These are phyloP conservation scores for Pseudomyrmex cubaensis DNA, from an alignment of 1,140 invertebrate species.

Conservation along the genomic window DNA sequence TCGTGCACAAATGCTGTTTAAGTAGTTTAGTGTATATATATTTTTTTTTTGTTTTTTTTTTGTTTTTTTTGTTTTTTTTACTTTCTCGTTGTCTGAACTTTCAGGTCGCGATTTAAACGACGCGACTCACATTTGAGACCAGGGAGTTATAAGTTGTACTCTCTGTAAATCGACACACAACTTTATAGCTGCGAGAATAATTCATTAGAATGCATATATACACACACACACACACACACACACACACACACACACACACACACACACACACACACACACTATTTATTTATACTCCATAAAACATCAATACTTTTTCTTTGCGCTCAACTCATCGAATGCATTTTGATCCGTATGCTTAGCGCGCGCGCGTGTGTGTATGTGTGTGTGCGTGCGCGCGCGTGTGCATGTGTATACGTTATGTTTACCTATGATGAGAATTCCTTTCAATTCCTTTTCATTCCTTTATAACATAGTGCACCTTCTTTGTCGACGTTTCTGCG, in stretches of 20 bases:
- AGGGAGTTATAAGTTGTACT: slow-evolving; percentile 72
- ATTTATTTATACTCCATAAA: slow-evolving; percentile 57
- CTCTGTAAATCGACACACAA: slow-evolving; percentile 57
- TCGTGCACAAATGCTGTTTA: slow-evolving; percentile 49
- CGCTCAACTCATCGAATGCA: slow-evolving; percentile 59
- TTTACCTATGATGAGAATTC: slow-evolving; percentile 54
- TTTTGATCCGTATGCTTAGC: slow-evolving; percentile 57
- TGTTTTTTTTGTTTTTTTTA: slow-evolving; percentile 51
- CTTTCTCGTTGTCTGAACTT: slow-evolving; percentile 67
- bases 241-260: too few relatives aligned
- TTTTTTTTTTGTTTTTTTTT: too few relatives aligned
- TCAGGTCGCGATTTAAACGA: slow-evolving; percentile 62
- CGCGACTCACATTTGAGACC: slow-evolving; percentile 54
- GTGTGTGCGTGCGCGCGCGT: too few relatives aligned
- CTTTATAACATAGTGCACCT: slow-evolving; percentile 95
- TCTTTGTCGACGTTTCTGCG: slow-evolving; percentile 95
- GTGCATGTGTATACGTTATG: slow-evolving; percentile 7
- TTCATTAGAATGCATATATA: slow-evolving; percentile 56
- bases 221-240: too few relatives aligned
- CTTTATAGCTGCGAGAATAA: slow-evolving; percentile 74
- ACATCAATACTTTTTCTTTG: slow-evolving; percentile 54
- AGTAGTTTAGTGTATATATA: slow-evolving; percentile 40
- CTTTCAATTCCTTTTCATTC: slow-evolving; percentile 53
- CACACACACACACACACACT: neutral
- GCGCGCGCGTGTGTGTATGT: too few relatives aligned